These are phyloP conservation scores for Chymomyza fuscimana DNA, from an alignment of 2,888 invertebrate genomes.

Conservation along the genomic window DNA sequence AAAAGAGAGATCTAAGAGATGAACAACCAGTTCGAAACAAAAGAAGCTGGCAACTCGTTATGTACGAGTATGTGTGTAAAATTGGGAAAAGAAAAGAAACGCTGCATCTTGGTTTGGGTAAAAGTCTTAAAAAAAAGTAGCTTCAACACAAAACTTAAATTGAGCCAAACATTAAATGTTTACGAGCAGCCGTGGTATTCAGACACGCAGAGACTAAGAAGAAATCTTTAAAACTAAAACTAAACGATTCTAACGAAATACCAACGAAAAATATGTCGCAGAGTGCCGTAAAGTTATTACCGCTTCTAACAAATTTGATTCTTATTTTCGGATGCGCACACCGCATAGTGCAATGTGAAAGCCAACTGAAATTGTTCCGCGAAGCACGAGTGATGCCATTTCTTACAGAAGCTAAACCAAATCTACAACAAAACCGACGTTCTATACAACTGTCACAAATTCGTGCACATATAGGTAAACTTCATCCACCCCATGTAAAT, in stretches of 20 bases:
- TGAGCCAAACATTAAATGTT: slow-evolving; percentile 59
- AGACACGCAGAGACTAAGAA: slow-evolving; percentile 51
- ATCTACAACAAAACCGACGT: slow-evolving; percentile 41
- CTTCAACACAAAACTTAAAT: slow-evolving; percentile 41
- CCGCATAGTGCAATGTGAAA: slow-evolving; percentile 34
- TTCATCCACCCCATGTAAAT: slow-evolving; percentile 12
- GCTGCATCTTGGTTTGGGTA: slow-evolving; percentile 54
- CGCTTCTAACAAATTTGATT: slow-evolving; percentile 23
- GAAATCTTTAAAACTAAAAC: slow-evolving; percentile 23
- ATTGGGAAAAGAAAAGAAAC: slow-evolving; percentile 52
- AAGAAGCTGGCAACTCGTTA: slow-evolving; percentile 49
- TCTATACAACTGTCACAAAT: slow-evolving; percentile 45
- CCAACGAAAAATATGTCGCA: slow-evolving; percentile 34
- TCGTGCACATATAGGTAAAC: slow-evolving; percentile 55
- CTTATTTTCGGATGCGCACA: slow-evolving; percentile 27
- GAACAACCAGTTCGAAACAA: slow-evolving; percentile 63
- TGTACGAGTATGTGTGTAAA: slow-evolving; percentile 31
- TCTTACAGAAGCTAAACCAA: slow-evolving; percentile 47
- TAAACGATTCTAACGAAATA: slow-evolving; percentile 8
- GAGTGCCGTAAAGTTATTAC: slow-evolving; percentile 18
- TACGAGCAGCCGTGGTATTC: slow-evolving; percentile 53
- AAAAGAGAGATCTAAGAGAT: slow-evolving; percentile 62
- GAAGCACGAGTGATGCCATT: slow-evolving; percentile 60
- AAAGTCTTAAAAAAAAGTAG: slow-evolving; percentile 64
- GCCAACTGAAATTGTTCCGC: slow-evolving; percentile 36